A percentile compares a stretch with the other conserved stretches of the same genome.
Conservation (phyloP, 2,888 invertebrate species). For the Drosophila hamatofila region DNA sequence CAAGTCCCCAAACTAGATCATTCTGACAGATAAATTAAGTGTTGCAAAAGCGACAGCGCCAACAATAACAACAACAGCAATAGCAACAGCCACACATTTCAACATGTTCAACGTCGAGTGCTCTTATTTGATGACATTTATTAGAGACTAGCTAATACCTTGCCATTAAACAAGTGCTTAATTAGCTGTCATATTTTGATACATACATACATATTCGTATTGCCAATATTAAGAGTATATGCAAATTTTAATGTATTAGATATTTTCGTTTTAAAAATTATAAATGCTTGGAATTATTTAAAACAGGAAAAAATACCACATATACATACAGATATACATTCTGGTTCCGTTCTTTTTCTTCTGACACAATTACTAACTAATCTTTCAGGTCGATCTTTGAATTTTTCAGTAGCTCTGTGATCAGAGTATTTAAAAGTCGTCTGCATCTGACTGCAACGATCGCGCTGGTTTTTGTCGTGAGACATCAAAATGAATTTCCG, state of each 20-base stretch:
- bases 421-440: slow-evolving; percentile 13
- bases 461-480: slow-evolving; percentile 49
- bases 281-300: background rate
- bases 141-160: slow-evolving; percentile 5
- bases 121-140: slow-evolving; percentile 26
- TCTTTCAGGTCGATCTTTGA: background rate
- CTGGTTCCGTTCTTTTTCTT: no score
- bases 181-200: slow-evolving; percentile 40
- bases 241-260: background rate
- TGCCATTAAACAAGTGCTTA: slow-evolving; percentile 43
- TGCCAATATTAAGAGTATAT: background rate
- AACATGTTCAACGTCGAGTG: slow-evolving; percentile 52
- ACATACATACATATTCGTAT: background rate
- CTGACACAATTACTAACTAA: background rate
- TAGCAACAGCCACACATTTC: slow-evolving; percentile 32
- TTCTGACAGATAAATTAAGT: slow-evolving; percentile 37
- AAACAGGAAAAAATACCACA: no score
- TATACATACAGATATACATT: background rate
- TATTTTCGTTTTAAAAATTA: background rate
- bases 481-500: slow-evolving; percentile 66
- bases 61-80: slow-evolving; percentile 11
- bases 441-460: background rate
- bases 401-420: background rate
- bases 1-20: slow-evolving; percentile 34
- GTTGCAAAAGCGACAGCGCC: slow-evolving; percentile 10